A percentile compares a stretch with the other conserved stretches of the same genome.
Conservation (phyloP, 2,888 invertebrate species). For the Watsonalla binaria region DNA sequence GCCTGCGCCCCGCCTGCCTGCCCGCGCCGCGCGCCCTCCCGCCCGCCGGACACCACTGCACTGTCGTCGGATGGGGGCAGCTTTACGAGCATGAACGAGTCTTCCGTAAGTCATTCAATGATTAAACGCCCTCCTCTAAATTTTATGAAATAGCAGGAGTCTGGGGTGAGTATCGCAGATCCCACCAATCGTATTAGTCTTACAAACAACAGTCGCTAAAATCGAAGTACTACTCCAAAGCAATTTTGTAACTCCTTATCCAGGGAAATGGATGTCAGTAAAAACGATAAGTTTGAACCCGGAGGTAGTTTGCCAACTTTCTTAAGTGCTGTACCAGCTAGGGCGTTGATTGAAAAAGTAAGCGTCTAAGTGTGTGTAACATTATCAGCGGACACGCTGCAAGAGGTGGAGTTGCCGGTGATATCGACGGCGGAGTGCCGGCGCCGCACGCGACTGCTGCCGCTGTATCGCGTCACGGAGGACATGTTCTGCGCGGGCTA, state of each 20-base stretch:
- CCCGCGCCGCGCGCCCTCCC: conserved; percentile 80
- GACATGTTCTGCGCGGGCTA: conserved; percentile 91
- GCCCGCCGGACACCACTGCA: conserved; percentile 83
- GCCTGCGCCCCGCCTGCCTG: conserved; percentile 65
- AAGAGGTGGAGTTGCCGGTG: conserved; percentile 88
- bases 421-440: conserved; percentile 88
- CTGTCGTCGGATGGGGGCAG: conserved; percentile 90
- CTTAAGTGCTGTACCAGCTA: no score
- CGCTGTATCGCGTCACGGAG: conserved; percentile 86
- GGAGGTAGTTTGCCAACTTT: no score
- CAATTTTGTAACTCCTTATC: no score
- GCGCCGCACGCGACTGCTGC: conserved; percentile 84
- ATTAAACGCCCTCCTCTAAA: background rate
- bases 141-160: no score
- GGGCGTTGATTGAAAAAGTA: no score
- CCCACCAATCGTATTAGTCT: no score
- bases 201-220: no score
- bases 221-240: no score
- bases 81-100: conserved; percentile 87
- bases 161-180: no score
- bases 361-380: background rate
- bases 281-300: no score
- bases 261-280: no score
- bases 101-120: conserved; percentile 82
- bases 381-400: conserved; percentile 85